These are phyloP conservation scores for Lomographa bimaculata DNA, from an alignment of 2,888 invertebrate genomes.

Conservation along the genomic window DNA sequence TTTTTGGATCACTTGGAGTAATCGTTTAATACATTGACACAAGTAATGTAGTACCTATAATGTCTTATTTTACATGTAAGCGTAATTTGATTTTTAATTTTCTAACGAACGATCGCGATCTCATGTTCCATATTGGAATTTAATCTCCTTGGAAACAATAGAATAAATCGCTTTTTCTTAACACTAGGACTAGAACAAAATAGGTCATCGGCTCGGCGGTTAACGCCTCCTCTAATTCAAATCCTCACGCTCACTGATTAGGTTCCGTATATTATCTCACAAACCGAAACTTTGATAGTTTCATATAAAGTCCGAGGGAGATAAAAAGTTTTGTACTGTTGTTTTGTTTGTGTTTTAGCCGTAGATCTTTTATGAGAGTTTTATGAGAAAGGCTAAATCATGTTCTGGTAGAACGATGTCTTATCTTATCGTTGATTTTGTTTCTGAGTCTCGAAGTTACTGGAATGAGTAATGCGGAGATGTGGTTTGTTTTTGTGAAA, in stretches of 20 bases:
- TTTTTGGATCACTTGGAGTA: too few species aligned
- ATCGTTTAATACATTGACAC: too few species aligned
- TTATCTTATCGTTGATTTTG: too few species aligned
- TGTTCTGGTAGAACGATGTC: not conserved
- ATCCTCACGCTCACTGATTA: constrained; percentile 28
- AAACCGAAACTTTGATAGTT: constrained; percentile 11
- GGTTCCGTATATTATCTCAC: constrained; percentile 19
- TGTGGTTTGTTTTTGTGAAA: too few species aligned
- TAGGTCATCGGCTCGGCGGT: constrained; percentile 54
- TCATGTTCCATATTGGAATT: too few species aligned
- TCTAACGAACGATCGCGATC: too few species aligned
- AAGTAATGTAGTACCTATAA: too few species aligned
- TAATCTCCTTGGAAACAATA: too few species aligned
- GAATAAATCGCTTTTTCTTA: constrained; percentile 9
- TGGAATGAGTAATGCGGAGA: not conserved
- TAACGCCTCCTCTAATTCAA: constrained; percentile 55
- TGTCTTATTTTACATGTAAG: too few species aligned
- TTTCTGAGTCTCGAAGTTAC: not conserved
- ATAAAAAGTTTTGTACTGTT: constrained; percentile 14
- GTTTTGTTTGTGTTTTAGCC: constrained; percentile 15
- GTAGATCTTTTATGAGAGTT: constrained; percentile 13
- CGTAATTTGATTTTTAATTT: too few species aligned
- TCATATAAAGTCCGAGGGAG: constrained; percentile 2
- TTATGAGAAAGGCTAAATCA: constrained; percentile 4
- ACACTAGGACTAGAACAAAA: constrained; percentile 13